phyloP scores from a whole-genome alignment of 2,888 invertebrate genomes.

The Dione juno region DNA sequence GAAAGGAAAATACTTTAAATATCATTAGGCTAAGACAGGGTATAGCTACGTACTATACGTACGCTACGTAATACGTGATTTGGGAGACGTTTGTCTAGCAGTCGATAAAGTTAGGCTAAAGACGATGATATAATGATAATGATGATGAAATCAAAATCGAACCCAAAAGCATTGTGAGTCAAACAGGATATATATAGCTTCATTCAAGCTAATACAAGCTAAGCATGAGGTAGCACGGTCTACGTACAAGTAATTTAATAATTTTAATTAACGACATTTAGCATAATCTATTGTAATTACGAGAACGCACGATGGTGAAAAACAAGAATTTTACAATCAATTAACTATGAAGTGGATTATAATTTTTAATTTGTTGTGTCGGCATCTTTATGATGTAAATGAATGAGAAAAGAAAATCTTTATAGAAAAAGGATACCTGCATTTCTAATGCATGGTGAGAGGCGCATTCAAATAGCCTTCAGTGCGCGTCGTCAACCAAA shows the following conservation, averaged over 20 bases:
- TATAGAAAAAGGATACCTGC: neutral
- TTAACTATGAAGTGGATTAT: conserved; percentile 27
- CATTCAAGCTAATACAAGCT: neutral
- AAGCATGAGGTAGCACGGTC: neutral
- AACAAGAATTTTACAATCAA: conserved; percentile 26
- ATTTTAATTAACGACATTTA: conserved; percentile 18
- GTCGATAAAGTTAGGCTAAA: too few species aligned
- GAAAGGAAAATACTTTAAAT: too few species aligned
- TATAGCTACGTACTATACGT: too few species aligned
- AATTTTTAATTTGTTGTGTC: conserved; percentile 24
- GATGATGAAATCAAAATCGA: too few species aligned
- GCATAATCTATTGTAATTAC: conserved; percentile 24
- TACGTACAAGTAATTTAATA: neutral
- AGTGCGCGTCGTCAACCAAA: too few species aligned
- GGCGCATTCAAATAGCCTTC: too few species aligned
- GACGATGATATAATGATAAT: too few species aligned
- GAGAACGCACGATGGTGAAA: conserved; percentile 2
- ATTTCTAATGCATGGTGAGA: too few species aligned
- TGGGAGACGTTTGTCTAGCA: too few species aligned
- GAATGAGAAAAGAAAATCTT: neutral
- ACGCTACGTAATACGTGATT: too few species aligned
- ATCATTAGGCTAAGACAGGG: too few species aligned
- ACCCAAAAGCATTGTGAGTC: neutral
- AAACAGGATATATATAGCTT: too few species aligned
- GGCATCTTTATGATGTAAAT: conserved; percentile 22